phyloP scores from a whole-genome alignment of 2,888 invertebrate genomes.

The Nezara viridula region DNA sequence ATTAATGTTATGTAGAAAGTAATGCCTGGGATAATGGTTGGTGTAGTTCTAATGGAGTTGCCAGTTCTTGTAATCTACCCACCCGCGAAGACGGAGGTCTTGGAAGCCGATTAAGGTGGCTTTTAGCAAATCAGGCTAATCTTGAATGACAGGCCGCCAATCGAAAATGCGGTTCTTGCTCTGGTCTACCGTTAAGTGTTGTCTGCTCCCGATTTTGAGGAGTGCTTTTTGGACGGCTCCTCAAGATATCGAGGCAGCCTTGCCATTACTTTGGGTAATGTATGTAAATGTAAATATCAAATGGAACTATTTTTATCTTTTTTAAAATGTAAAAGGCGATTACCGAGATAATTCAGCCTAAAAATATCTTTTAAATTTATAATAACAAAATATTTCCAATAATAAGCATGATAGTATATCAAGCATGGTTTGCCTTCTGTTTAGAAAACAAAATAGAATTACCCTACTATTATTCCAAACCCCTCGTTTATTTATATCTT shows the following conservation, averaged over 20 bases:
- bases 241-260: not conserved
- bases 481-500: too few relatives aligned
- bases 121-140: slow-evolving; percentile 29
- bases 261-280: not conserved
- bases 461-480: too few relatives aligned
- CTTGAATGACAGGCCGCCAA: not conserved
- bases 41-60: not conserved
- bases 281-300: not conserved
- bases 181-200: not conserved
- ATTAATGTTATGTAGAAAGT: not conserved
- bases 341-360: not conserved
- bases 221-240: not conserved
- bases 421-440: too few relatives aligned
- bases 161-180: not conserved
- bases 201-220: not conserved
- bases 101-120: slow-evolving; percentile 8
- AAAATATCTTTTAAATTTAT: too few relatives aligned
- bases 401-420: too few relatives aligned
- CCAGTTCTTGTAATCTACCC: not conserved
- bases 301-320: not conserved
- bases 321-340: not conserved
- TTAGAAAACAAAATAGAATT: too few relatives aligned
- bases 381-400: too few relatives aligned
- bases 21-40: not conserved
- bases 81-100: not conserved